Percentiles rank a stretch among this genome's conserved stretches.
Conservation (phyloP, 2,888 invertebrate genomes). For the Atethmia centrago region DNA sequence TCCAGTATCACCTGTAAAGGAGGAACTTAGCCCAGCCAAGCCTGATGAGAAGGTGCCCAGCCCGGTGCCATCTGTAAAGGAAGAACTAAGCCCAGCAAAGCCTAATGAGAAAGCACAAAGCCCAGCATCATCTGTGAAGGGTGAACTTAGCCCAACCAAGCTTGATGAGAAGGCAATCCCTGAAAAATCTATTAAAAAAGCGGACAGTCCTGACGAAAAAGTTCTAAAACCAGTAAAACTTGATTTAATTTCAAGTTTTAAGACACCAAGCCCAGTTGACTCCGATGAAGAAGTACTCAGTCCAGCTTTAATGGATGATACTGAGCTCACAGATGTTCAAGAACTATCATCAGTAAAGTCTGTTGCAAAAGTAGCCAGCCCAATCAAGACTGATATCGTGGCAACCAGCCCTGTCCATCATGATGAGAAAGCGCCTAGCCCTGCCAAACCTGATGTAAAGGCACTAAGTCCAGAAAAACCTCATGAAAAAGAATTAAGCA, state of each 20-base stretch:
- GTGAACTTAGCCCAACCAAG: not conserved
- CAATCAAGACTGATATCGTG: not conserved
- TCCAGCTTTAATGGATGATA: slow-evolving; percentile 37
- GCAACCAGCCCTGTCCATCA: not conserved
- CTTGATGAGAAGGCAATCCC: too few species aligned
- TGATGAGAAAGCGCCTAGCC: not conserved
- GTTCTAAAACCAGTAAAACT: slow-evolving; percentile 27
- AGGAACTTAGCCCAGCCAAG: not conserved
- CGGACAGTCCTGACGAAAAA: not conserved
- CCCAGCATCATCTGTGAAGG: rapidly evolving
- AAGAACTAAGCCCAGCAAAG: not conserved
- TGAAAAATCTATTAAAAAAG: not conserved
- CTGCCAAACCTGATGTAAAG: slow-evolving; percentile 17
- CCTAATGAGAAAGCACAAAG: not conserved
- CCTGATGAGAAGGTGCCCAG: slow-evolving; percentile 13
- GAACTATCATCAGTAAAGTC: not conserved
- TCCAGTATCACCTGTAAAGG: not conserved
- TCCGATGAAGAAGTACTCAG: slow-evolving; percentile 44
- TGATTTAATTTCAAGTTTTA: slow-evolving; percentile 29
- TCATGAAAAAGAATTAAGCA: slow-evolving; percentile 17
- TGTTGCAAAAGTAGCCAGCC: not conserved
- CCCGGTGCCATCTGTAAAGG: not conserved
- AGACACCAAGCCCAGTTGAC: slow-evolving; percentile 49
- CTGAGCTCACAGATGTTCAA: not conserved
- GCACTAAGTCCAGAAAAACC: slow-evolving; percentile 10